Base-by-base conservation (phyloP, 2,113 vertebrate genomes). In the Ctenodactylus gundi region DNA sequence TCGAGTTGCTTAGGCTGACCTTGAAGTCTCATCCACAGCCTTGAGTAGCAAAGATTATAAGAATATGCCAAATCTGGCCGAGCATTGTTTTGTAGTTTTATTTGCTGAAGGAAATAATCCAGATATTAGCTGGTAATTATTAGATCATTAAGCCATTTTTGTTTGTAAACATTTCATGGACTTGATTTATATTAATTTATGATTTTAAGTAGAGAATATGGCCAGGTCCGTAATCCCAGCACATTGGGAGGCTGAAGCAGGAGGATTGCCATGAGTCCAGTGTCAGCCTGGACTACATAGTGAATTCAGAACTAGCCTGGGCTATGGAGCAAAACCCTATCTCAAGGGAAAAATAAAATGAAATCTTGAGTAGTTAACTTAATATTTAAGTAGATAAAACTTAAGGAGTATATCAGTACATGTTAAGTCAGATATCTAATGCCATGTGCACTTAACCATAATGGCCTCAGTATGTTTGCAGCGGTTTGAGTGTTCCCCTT, bases 101-200 rank as follows among this genome's bases (percentile, higher is more conserved):
- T 17, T 78, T 84, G 90, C 46, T 62, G 51, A 62, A 89, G 67
- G 17, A 73, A 87, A 65, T n/a, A 84, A 36, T 77, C 72, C 7
- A 88, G 58, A 60, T 68, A 78, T 46, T 94, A 90, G 17, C 15
- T 70, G 15, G 27, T 81, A 60, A 82, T 25, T 62, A 67, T 83
- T 80, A 90, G 49, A 75, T 15, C 62, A 94, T 86, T 75, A 60
- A 55, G 9, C 6, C 57, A 31, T 70, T 72, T 92, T 76, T 86
- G 51, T 82, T 70, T 85, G 29, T 91, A 76, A 94, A 75, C 62
- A 83, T 94, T 53, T 90, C 11, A 87, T 21, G 88, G n/a, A 70
- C 44, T 20, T 85, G n/a, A 20, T 85, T 91, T 46, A 18, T 85
- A 27, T 77, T 92, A 90, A 55, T 60, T 39, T 88, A 31, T 12